Conservation (phyloP, 2,888 invertebrate species). For the Tinea semifulvella region DNA sequence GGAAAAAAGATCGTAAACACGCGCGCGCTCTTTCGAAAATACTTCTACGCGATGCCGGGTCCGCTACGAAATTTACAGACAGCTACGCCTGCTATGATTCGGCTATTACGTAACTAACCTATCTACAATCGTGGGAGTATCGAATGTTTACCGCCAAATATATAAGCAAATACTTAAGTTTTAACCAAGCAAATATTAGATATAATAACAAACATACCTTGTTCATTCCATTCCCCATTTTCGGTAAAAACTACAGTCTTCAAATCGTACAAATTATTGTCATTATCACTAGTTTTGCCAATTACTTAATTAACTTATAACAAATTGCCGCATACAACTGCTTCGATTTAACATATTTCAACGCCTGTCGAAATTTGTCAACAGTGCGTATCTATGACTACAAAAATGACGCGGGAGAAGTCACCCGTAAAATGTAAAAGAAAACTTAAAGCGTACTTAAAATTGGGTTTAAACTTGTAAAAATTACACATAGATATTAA, state of each 20-base stretch:
- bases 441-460: too few relatives aligned
- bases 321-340: conserved; percentile 1
- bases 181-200: too few relatives aligned
- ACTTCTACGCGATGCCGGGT: conserved; percentile 6
- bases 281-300: too few relatives aligned
- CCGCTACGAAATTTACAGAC: conserved; percentile 9
- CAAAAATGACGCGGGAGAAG: conserved; percentile 52
- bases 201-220: conserved; percentile 69
- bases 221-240: conserved; percentile 91
- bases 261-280: conserved; percentile 38
- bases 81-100: conserved; percentile 24
- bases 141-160: not conserved
- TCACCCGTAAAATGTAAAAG: too few relatives aligned
- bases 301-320: conserved; percentile 28
- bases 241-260: conserved; percentile 30
- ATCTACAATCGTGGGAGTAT: not conserved
- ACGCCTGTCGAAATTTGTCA: conserved; percentile 28
- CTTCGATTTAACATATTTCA: not conserved
- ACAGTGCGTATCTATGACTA: conserved; percentile 62
- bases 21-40: too few relatives aligned
- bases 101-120: conserved; percentile 31
- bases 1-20: too few relatives aligned
- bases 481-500: not conserved
- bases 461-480: too few relatives aligned
- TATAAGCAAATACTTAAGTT: conserved; percentile 7